A percentile compares a stretch with the other conserved stretches of the same genome.
phyloP scores from a whole-genome alignment of 1,140 invertebrate genomes.

The Rhagoletis zephyria region DNA sequence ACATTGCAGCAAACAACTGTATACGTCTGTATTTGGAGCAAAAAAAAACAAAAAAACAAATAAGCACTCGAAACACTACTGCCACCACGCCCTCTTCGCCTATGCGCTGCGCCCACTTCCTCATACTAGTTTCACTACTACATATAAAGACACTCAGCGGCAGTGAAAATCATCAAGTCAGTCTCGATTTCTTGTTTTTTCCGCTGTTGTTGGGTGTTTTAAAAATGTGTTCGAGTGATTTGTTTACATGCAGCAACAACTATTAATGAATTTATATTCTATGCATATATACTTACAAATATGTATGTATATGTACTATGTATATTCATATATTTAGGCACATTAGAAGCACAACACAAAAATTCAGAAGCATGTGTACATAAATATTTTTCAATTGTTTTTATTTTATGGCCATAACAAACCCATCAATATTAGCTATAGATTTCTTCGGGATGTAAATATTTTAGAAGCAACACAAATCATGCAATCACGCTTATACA shows the following conservation, averaged over 20 bases:
- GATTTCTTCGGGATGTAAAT: conserved; percentile 33
- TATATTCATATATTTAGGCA: not conserved
- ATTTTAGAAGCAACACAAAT: conserved; percentile 8
- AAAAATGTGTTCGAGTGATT: conserved; percentile 36
- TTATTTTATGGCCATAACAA: conserved; percentile 33
- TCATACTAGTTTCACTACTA: not conserved
- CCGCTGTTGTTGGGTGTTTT: not conserved
- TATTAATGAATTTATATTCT: conserved; percentile 32
- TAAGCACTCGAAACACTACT: conserved; percentile 3
- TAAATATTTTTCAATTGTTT: not conserved
- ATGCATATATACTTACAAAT: not conserved
- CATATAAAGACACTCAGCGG: not conserved
- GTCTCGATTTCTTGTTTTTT: conserved; percentile 10
- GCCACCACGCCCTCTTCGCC: not conserved
- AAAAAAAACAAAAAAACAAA: not conserved
- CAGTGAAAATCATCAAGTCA: conserved; percentile 40
- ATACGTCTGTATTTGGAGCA: not conserved
- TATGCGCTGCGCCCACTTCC: not conserved
- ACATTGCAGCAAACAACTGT: conserved; percentile 20
- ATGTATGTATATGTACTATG: not conserved
- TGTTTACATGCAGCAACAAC: conserved; percentile 40
- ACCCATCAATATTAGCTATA: conserved; percentile 38
- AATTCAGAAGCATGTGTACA: no score
- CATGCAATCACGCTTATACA: not conserved
- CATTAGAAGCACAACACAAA: no score